Base-by-base conservation (phyloP, 2,888 invertebrate genomes). In the Eilema depressum region DNA sequence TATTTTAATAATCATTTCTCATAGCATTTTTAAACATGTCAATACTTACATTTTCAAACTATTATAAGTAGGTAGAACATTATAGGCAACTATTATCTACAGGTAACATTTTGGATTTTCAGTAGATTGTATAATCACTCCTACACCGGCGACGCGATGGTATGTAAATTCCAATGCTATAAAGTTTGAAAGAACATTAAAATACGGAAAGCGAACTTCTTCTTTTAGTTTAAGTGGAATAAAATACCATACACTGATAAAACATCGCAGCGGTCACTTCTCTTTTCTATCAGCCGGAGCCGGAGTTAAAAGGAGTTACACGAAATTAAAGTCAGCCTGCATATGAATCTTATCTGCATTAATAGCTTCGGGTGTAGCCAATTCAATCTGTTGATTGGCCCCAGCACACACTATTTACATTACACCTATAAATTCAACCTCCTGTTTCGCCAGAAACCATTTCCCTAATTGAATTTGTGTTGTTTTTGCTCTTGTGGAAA, bases 381-480 rank as follows among this genome's bases (percentile, higher is more conserved):
- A 76, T 86, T 82, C 89, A 90, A 91, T 93, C 90, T 91, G 91
- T 83, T 84, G 90, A 92, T 91, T 89, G 88, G 85, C 84, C 85
- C 84, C 57, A 88, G 87, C 84, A 77, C 86, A 85, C 79, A 82
- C 82, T 91, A 87, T 92, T 91, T 92, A 91, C 84, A 82, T 88
- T 88, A 86, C 83, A 84, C 76, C 85, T 82, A 91, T 91, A 92
- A 93, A 93, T 92, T 89, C 85, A 85, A 85, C 86, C 85, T 88
- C 86, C 86, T 88, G 88, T 87, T 89, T 86, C 85, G 85, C 88
- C 89, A 92, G 88, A 89, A 89, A 90, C 90, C 90, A 91, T 91
- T 91, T 91, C 83, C 90, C 91, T 94, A 94, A 94, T 94, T 93
- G 93, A 94, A 94, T 93, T 92, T 91, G 91, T 93, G 91, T 92